phyloP scores from a whole-genome alignment of 2,113 vertebrate genomes.

The Megaleporinus macrocephalus region DNA sequence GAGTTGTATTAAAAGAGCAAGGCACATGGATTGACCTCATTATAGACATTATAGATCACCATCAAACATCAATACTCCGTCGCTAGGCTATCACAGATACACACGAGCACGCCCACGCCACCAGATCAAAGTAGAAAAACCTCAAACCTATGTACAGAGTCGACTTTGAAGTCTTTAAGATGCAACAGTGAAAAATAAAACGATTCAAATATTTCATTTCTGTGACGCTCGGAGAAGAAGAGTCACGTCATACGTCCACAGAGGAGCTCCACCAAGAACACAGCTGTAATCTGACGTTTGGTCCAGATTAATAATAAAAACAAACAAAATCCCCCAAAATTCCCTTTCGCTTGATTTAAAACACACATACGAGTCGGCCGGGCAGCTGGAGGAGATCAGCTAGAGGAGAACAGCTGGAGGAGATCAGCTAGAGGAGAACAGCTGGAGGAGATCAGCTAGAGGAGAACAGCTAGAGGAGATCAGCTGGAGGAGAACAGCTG shows the following conservation, averaged over 20 bases:
- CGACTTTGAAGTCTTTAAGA: not conserved
- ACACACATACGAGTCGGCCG: not conserved
- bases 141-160: conserved; percentile 14
- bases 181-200: not conserved
- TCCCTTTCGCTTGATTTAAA: not conserved
- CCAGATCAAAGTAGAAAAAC: not conserved
- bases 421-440: too few species aligned
- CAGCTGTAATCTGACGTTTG: not conserved
- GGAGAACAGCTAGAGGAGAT: too few species aligned
- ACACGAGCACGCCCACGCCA: conserved; percentile 10
- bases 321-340: not conserved
- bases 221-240: not conserved
- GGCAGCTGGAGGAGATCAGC: too few species aligned
- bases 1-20: conserved; percentile 24
- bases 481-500: too few species aligned
- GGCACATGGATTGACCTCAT: conserved; percentile 35
- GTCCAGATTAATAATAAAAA: not conserved
- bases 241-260: too few species aligned
- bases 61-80: conserved; percentile 35
- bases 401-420: too few species aligned
- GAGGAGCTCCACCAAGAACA: not conserved
- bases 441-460: too few species aligned
- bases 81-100: conserved; percentile 34
- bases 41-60: conserved; percentile 14
- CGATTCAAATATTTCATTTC: not conserved